A percentile compares a stretch with the other conserved stretches of the same genome.
Evolutionary conservation across 2,888 invertebrate species (phyloP).

Genomic region (Erpobdella octoculata): DNA sequence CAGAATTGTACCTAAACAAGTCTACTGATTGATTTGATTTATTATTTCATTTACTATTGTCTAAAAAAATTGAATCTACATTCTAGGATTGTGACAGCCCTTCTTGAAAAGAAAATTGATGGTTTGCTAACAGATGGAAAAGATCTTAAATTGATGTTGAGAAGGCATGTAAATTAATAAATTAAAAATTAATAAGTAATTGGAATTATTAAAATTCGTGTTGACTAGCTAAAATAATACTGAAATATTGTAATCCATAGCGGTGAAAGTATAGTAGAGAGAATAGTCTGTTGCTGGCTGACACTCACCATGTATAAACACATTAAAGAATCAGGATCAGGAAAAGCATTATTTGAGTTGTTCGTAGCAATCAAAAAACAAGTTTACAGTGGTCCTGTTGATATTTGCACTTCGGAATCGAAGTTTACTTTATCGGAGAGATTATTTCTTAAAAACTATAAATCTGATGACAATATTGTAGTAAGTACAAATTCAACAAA

Average conservation of each 20-base stretch:
- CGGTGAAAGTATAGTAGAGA: conserved; percentile 3
- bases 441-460: conserved; percentile 1
- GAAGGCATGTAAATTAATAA: conserved; percentile 1
- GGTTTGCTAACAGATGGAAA: not conserved
- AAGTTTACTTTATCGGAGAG: conserved; percentile 4
- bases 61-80: no score
- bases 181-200: no score
- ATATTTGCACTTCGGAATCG: not conserved
- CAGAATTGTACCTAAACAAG: no score
- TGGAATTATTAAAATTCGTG: no score
- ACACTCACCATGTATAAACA: not conserved
- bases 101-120: no score
- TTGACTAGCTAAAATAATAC: no score
- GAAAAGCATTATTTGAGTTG: not conserved
- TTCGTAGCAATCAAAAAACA: not conserved
- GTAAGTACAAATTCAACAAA: no score
- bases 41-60: no score
- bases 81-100: no score
- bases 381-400: conserved; percentile 2
- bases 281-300: not conserved
- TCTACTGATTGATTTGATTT: no score
- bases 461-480: not conserved
- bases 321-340: not conserved
- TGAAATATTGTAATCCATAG: no score
- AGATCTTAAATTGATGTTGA: conserved; percentile 9